Evolutionary conservation across 2,888 invertebrate genomes (phyloP), one percentile per base, ranked within the genome.

Genomic region (Drosophila recens): DNA sequence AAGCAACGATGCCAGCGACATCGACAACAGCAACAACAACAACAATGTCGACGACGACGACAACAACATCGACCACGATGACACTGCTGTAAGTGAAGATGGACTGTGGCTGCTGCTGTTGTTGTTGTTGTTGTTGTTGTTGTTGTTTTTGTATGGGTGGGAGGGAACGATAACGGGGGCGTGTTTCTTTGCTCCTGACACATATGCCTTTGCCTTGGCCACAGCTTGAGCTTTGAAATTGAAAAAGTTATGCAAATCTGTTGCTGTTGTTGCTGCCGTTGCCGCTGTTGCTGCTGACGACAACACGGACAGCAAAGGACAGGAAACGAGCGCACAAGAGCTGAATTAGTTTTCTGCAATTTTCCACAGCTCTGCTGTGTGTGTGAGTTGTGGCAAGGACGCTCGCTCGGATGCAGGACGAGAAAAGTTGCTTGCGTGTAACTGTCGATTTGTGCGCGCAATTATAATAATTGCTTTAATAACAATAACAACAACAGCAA

Each of bases 171-270:
- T 30, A 8, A 15, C 27, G 45, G 15, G 62, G 52, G 51, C 67
- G 51, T 15, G 51, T 34, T 40, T 40, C 61, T 48, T 61, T 56
- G 64, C 63, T 68, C n/a, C 53, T 74, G 79, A 64, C 85, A 79
- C 83, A 78, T 73, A 83, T 83, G 76, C 76, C 84, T 66, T 64
- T 82, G 75, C 72, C 79, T 66, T 72, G 89, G 84, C 80, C 89
- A 86, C 86, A 86, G 86, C 87, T 89, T 86, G 86, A 89, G 87
- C 85, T 82, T 84, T 87, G 69, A 86, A 86, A 86, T 86, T 89
- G 89, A 86, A 86, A 86, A 86, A 86, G 89, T 86, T 86, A 86
- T 86, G 86, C 89, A 86, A 86, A 86, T 86, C 82, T 72, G 63
- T 33, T 53, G 23, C 43, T 43, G 43, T 20, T 20, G 64, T 23